Evolutionary conservation across 2,888 invertebrate species (phyloP), one percentile per base, ranked within the genome.

Genomic region (Heteromurus nitidus): DNA sequence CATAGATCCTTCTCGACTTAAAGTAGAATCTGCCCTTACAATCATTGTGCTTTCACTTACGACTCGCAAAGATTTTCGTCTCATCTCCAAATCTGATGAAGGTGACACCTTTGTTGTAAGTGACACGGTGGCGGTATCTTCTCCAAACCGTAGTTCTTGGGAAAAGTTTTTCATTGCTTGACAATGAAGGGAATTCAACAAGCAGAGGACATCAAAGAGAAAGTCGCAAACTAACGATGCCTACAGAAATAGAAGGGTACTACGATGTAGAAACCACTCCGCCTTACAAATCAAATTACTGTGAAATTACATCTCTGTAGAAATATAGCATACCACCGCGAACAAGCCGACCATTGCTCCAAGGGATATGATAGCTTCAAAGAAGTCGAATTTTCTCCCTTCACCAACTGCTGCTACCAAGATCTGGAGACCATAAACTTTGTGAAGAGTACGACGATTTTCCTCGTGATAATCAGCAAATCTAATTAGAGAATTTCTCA

Each of bases 291-390:
- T n/a, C n/a, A n/a, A n/a, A n/a, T n/a, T n/a, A n/a, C n/a, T n/a
- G n/a, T n/a, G n/a, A n/a, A n/a, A n/a, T n/a, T n/a, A n/a, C n/a
- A n/a, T n/a, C 13, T 36, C 36, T 42, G 20, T 44, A 2, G 26
- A 55, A 53, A 36, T 11, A 13, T 28, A 24, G 36, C 67, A 89
- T 88, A 91, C 91, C 42, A 91, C 82, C 68, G 89, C 89, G 67
- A 91, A 88, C 13, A 91, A 87, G 16, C 90, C 91, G 36, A 91
- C 84, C 68, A 91, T 91, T 82, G 91, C 90, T 67, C 91, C 91
- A 68, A 91, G 87, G 82, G 91, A 91, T 13, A 90, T 85, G 11
- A 90, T 75, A 3, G 91, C 88, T 26, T 90, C 90, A 16, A 91
- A 88, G 18, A 90, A 82, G 85, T 88, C 89, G 86, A 91, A 91